Evolutionary conservation across 2,113 vertebrate species (phyloP), one percentile per base, ranked within the genome.

Genomic region (Amphilophus citrinellus): DNA sequence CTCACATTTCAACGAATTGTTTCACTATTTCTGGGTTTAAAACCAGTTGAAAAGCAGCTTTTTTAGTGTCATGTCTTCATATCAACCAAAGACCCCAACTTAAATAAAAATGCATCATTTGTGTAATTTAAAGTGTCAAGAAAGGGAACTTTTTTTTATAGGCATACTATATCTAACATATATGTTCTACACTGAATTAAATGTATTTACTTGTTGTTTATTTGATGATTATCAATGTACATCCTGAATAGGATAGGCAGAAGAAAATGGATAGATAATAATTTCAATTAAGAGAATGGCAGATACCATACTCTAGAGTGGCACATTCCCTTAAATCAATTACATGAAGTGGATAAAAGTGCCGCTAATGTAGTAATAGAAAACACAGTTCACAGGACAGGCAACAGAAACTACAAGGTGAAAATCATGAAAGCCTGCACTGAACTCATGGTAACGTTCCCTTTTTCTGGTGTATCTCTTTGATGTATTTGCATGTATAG

Each of bases 241-340:
- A 57, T 22, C 66, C 66, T 53, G 66, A 53, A 53, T 37, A 2
- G 37, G 37, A 37, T 37, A 37, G 9, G 37, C 37, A 37, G 32
- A 35, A 35, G 32, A 35, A 35, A 37, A 37, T 37, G 37, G 37
- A 37, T 37, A 9, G 7, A 37, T 73, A 53, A 53, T 71, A 44
- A 50, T 53, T 56, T 73, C 17, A 73, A 60, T 44, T 10, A 77
- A 63, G 53, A 60, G 27, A 80, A 80, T 77, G 44, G 68, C 37
- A 80, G n/a, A 56, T 22, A 60, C 4, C 24, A 53, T 53, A 27
- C 32, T 18, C 37, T 27, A 42, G 24, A n/a, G 4, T 58, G n/a
- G 8, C 7, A 47, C 24, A 30, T 66, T 82, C 30, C 61, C 60
- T 63, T 10, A 61, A 50, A 62, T 61, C 13, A 53, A 30, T 79